Evolutionary conservation across 2,797 vertebrate species (phyloP), one percentile per base, ranked within the genome.

Genomic region (Ctenochaetus hawaiiensis): DNA sequence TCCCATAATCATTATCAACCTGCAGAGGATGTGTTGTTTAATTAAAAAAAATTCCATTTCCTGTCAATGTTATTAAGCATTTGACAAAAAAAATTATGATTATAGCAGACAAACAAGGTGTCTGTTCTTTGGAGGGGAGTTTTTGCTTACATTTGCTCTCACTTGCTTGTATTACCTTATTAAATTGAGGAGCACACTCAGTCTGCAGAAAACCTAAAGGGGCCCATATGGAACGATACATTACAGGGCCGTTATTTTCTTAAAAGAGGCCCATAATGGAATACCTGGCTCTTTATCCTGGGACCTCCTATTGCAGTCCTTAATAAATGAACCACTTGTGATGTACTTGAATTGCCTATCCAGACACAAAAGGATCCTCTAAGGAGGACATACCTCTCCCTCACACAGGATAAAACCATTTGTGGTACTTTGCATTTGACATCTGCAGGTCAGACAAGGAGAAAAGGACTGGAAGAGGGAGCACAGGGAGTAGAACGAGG

Each of bases 251-350:
- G 11, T 80, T 85, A 63, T 77, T 81, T 76, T 67, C 63, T 66
- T 80, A 70, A 69, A 86, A 80, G 44, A 61, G 65, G 41, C 41
- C 81, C 60, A 48, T 85, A 85, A 84, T 77, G 71, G 41, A 80
- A 78, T 37, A 62, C 56, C 81, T 86, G 59, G 68, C 53, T 80
- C 52, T 77, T 76, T 87, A 58, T 85, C 75, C 59, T 73, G 70
- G 69, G 67, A 79, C 75, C 67, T 76, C 54, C 67, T 41, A 53
- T 22, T 16, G 41, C 47, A 60, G 39, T 53, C 26, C 60, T 67
- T 85, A 81, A 85, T 77, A 84, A 82, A 81, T 81, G n/a, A 77
- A 75, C 37, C 68, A 68, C 83, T 87, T 77, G 44, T 77, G 60
- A 80, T 83, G 76, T 47, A 48, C 61, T 78, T 44, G 52, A 89